These are phyloP conservation scores for Lacerta bilineata DNA, from an alignment of 2,797 vertebrate genomes.

Conservation along the genomic window DNA sequence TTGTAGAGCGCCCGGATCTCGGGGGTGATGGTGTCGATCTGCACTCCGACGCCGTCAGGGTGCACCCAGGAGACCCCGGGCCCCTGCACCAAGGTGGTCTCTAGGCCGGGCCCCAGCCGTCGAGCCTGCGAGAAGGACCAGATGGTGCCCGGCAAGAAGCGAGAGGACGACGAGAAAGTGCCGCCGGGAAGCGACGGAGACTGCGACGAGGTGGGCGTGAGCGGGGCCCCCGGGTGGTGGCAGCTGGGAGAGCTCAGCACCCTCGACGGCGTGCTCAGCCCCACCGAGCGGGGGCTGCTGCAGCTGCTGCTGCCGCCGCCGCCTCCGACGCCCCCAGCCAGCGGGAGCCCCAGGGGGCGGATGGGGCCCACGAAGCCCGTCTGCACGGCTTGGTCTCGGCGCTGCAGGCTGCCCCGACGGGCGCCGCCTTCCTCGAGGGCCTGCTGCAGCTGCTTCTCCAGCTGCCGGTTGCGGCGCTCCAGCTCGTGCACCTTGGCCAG, in stretches of 20 bases:
- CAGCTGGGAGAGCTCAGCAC: slow-evolving; percentile 49
- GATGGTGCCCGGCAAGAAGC: slow-evolving; percentile 93
- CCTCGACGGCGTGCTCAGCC: slow-evolving; percentile 75
- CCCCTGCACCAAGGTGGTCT: slow-evolving; percentile 87
- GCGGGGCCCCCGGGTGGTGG: slow-evolving; percentile 49
- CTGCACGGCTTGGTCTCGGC: slow-evolving; percentile 88
- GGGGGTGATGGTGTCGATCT: slow-evolving; percentile 96
- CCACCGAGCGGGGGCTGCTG: slow-evolving; percentile 65
- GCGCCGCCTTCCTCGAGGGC: slow-evolving; percentile 85
- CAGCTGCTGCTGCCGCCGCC: slow-evolving; percentile 41
- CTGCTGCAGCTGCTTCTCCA: slow-evolving; percentile 96
- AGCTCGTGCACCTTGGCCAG: slow-evolving; percentile 96
- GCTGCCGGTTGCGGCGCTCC: slow-evolving; percentile 93
- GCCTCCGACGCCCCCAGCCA: slow-evolving; percentile 29
- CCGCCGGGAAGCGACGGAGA: slow-evolving; percentile 61
- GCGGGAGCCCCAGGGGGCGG: slow-evolving; percentile 76
- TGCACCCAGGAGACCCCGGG: slow-evolving; percentile 94
- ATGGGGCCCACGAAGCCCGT: slow-evolving; percentile 89
- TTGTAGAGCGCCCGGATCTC: slow-evolving; percentile 98
- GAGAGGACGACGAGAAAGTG: slow-evolving; percentile 74
- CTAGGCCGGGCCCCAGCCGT: slow-evolving; percentile 85
- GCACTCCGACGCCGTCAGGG: slow-evolving; percentile 95
- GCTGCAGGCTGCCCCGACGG: slow-evolving; percentile 71
- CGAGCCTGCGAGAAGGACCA: slow-evolving; percentile 94
- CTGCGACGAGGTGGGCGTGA: slow-evolving; percentile 73